A percentile compares a stretch with the other conserved stretches of the same genome.
phyloP scores from a whole-genome alignment of 2,888 invertebrate species.

The Chydorus sphaericus region DNA sequence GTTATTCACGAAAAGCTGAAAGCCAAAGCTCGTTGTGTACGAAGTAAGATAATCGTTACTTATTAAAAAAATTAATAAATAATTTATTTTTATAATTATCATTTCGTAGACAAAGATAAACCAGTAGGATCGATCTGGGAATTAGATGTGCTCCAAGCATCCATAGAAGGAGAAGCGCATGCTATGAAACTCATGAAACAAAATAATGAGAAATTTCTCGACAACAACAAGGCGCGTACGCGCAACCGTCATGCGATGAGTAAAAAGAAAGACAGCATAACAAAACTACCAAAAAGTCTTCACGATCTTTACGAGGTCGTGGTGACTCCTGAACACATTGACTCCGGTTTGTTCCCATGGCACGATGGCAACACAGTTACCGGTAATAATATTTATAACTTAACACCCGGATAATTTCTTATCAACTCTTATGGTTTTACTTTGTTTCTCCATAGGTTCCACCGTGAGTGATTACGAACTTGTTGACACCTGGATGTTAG shows the following conservation, averaged over 20 bases:
- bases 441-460: too few species aligned
- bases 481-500: not conserved
- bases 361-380: not conserved
- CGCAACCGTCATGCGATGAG: not conserved
- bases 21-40: not conserved
- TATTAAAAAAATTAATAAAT: too few species aligned
- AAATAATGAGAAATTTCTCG: slow-evolving; percentile 1
- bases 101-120: not conserved
- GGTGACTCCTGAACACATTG: not conserved
- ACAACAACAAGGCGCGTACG: not conserved
- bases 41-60: too few species aligned
- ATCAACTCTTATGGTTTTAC: too few species aligned
- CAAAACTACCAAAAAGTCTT: not conserved
- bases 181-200: not conserved
- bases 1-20: not conserved
- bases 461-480: not conserved
- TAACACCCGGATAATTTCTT: too few species aligned
- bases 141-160: not conserved
- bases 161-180: not conserved
- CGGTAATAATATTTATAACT: too few species aligned
- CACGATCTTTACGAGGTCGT: not conserved
- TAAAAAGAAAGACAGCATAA: not conserved
- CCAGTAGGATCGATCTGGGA: not conserved
- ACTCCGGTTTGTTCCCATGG: not conserved
- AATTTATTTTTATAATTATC: not conserved